These are phyloP conservation scores for Drosophila neonasuta DNA, from an alignment of 2,888 invertebrate species.

Conservation along the genomic window DNA sequence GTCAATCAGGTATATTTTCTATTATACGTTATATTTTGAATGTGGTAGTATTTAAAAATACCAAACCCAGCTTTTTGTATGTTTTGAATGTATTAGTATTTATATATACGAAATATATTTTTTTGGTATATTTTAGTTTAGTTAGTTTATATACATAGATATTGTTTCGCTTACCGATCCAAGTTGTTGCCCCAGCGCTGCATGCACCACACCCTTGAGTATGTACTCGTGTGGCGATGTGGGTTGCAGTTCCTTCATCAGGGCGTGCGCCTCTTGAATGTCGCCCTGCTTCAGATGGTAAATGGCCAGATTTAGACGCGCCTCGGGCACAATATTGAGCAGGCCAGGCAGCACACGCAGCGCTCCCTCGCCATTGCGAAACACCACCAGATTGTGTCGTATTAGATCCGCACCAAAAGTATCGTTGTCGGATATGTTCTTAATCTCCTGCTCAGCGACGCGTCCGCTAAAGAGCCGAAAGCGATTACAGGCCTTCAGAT, in stretches of 20 bases:
- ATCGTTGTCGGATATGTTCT: slow-evolving; percentile 88
- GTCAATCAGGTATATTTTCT: no score
- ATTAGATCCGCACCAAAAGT: slow-evolving; percentile 95
- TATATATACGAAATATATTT: no score
- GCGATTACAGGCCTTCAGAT: slow-evolving; percentile 91
- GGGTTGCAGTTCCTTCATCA: slow-evolving; percentile 96
- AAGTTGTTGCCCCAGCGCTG: slow-evolving; percentile 94
- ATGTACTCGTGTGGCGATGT: slow-evolving; percentile 98
- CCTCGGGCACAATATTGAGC: slow-evolving; percentile 98
- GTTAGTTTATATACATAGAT: no score
- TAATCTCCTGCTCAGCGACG: slow-evolving; percentile 96
- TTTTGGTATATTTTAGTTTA: no score
- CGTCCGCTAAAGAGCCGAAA: slow-evolving; percentile 95
- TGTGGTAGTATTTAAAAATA: no score
- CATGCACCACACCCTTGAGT: slow-evolving; percentile 97
- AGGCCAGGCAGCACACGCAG: slow-evolving; percentile 94
- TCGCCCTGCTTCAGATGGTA: slow-evolving; percentile 95
- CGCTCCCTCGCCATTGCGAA: slow-evolving; percentile 96
- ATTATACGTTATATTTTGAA: no score
- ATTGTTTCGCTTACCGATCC: slow-evolving; percentile 86
- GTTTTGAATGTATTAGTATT: no score
- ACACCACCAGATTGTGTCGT: slow-evolving; percentile 97
- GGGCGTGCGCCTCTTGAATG: slow-evolving; percentile 91
- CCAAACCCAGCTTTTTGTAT: no score
- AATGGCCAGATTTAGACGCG: slow-evolving; percentile 96